Evolutionary conservation across 2,888 invertebrate genomes (phyloP), one percentile per base, ranked within the genome.

Genomic region (Scaptomyza tumidula): DNA sequence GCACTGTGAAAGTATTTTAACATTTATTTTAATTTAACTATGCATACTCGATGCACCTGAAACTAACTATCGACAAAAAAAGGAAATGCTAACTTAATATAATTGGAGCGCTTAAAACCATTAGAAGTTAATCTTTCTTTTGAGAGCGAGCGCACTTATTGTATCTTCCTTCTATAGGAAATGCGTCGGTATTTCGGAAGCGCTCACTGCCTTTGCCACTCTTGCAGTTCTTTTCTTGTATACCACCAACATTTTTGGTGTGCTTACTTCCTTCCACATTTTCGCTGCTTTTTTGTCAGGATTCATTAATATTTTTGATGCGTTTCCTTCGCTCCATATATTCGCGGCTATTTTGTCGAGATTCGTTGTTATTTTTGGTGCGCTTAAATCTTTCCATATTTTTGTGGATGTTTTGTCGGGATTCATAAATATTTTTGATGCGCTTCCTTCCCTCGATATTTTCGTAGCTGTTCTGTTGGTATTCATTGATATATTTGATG

Each of bases 31-130:
- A 16, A 41, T 41, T 41, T 16, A 41, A 41, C 41, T 16, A 41
- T 41, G 41, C 56, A 56, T 33, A 2, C 16, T 56, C 16, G 31
- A 41, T 41, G 31, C 10, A 39, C 14, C 29, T 31, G 14, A 37
- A 60, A 46, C 29, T 7, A 50, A n/a, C 31, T 37, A 19, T 43
- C 19, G 55, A 55, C 43, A 49, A 11, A 11, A 49, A 35, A 11
- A 14, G 11, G 3, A 6, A 16, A 31, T 39, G 7, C 37, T 13
- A 13, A 6, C 13, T 37, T 2, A 24, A 48, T 14, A n/a, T 11
- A 48, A 48, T 27, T 27, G 35, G 16, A 16, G 16, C 29, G 29
- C 9, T 45, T 16, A 16, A 16, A 19, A 39, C 19, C 16, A 16
- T 7, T 44, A 35, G n/a, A 35, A 10, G n/a, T n/a, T n/a, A n/a